phyloP scores from a whole-genome alignment of 1,140 invertebrate genomes.

The Trichoplusia ni region DNA sequence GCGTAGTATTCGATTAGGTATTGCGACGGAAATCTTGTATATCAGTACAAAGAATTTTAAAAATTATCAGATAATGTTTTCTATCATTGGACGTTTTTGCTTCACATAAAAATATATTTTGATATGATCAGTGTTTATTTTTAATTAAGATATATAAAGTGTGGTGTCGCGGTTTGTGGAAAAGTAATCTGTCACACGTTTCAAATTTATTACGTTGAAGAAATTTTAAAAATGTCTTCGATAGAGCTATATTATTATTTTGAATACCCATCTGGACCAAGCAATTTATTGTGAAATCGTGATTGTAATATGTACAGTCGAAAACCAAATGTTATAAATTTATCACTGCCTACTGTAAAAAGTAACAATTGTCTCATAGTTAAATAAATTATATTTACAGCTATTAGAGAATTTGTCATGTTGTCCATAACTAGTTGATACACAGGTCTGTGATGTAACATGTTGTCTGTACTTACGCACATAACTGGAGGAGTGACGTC shows the following conservation, averaged over 20 bases:
- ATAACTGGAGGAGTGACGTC: not conserved
- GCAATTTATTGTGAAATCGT: constrained; percentile 43
- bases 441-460: not conserved
- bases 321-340: constrained; percentile 49
- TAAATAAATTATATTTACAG: constrained; percentile 39
- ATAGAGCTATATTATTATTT: constrained; percentile 27
- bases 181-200: constrained; percentile 39
- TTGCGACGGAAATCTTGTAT: constrained; percentile 64
- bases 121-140: constrained; percentile 64
- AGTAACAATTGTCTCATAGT: constrained; percentile 37
- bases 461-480: not conserved
- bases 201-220: not conserved
- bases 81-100: constrained; percentile 51
- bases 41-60: constrained; percentile 76
- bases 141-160: constrained; percentile 44
- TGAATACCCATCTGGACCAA: constrained; percentile 54
- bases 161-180: constrained; percentile 35
- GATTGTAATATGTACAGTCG: constrained; percentile 45
- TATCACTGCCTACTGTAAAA: constrained; percentile 40
- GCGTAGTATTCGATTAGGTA: constrained; percentile 59
- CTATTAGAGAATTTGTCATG: constrained; percentile 20
- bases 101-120: constrained; percentile 69
- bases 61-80: constrained; percentile 56
- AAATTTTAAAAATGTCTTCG: constrained; percentile 41
- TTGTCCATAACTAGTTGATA: not conserved